phyloP scores from a whole-genome alignment of 2,888 invertebrate species.

The Eueremaeus valkanovi region DNA sequence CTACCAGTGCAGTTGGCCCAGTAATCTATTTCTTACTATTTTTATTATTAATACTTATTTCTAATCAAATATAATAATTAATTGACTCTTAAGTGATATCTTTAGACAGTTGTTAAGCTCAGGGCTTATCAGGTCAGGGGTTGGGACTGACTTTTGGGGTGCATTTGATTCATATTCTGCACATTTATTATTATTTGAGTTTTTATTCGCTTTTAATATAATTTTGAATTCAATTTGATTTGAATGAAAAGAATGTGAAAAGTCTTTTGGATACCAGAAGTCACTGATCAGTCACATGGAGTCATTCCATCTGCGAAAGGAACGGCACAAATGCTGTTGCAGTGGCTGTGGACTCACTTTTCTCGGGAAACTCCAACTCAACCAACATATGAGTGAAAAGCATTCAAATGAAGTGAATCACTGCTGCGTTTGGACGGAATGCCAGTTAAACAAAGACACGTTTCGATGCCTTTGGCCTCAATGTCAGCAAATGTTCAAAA shows the following conservation, averaged over 20 bases:
- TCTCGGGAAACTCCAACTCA: not conserved
- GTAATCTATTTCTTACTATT: not conserved
- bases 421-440: not conserved
- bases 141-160: too few relatives aligned
- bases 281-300: not conserved
- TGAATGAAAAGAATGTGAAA: not conserved
- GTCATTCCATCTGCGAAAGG: not conserved
- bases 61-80: not conserved
- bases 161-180: too few relatives aligned
- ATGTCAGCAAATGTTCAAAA: not conserved
- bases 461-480: not conserved
- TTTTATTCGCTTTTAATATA: not conserved
- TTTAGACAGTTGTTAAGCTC: too few relatives aligned
- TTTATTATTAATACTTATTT: not conserved
- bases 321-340: not conserved
- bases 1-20: not conserved
- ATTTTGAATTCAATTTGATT: constrained; percentile 2
- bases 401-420: not conserved
- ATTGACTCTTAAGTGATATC: too few relatives aligned
- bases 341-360: not conserved
- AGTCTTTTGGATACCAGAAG: not conserved
- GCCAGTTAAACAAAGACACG: not conserved
- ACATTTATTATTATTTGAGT: too few relatives aligned
- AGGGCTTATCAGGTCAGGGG: too few relatives aligned
- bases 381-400: not conserved